phyloP scores from a whole-genome alignment of 2,113 vertebrate genomes.

The Willisornis vidua region DNA sequence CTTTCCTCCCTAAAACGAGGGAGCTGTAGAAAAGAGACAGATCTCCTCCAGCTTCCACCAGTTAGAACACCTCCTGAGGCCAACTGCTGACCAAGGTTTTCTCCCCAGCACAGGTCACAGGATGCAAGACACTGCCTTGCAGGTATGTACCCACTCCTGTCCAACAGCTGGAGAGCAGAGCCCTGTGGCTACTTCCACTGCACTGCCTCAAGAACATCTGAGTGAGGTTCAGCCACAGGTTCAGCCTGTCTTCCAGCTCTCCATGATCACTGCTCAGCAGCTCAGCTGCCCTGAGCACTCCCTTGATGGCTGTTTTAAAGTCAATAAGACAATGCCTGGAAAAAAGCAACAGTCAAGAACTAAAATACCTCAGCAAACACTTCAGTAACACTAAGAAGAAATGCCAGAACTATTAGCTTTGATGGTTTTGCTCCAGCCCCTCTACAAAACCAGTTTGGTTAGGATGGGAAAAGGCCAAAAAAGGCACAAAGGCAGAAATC shows the following conservation, averaged over 20 bases:
- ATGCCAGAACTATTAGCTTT: not conserved
- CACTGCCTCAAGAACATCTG: not conserved
- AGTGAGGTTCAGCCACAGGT: fast-evolving
- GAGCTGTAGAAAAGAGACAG: not conserved
- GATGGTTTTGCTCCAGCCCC: not conserved
- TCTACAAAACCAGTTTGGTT: not conserved
- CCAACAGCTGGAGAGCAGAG: not conserved
- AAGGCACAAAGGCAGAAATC: not conserved
- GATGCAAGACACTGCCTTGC: not conserved
- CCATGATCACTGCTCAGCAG: not conserved
- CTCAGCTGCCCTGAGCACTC: not conserved
- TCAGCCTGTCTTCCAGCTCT: not conserved
- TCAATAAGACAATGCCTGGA: not conserved
- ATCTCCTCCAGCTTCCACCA: not conserved
- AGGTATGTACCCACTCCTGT: not conserved
- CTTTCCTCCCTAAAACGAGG: not conserved
- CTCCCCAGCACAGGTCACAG: not conserved
- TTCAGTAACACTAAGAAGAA: not conserved
- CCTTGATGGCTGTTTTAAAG: not conserved
- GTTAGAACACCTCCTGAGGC: fast-evolving
- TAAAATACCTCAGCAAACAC: not conserved
- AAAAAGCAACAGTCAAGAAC: not conserved
- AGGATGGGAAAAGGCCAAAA: not conserved
- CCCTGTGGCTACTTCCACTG: fast-evolving
- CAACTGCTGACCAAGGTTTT: not conserved